Conservation (phyloP, 2,113 vertebrate species). For the Gavia stellata region DNA sequence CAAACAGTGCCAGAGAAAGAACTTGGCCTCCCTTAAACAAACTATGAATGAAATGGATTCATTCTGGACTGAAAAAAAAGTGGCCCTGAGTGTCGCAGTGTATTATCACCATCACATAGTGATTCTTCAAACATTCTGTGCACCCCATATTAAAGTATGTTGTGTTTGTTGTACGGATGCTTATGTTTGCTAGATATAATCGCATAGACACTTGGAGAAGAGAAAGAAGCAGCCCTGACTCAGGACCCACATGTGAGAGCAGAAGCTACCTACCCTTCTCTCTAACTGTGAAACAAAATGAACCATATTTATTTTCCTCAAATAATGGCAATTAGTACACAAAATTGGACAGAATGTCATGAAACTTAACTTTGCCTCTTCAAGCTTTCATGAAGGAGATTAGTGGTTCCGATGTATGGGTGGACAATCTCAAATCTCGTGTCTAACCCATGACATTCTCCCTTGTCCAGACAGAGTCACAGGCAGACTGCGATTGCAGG, state of each 20-base stretch:
- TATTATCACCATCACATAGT: not conserved
- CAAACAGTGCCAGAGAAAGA: not conserved
- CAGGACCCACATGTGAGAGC: not conserved
- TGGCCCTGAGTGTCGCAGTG: not conserved
- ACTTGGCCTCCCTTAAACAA: not conserved
- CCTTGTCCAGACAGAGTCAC: not conserved
- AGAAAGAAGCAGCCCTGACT: not conserved
- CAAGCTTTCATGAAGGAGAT: not conserved
- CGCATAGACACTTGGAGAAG: not conserved
- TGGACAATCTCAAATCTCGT: not conserved
- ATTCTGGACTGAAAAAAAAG: not conserved
- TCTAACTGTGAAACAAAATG: not conserved
- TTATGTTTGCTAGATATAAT: not conserved
- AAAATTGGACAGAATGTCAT: not conserved
- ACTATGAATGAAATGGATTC: not conserved
- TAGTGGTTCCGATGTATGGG: not conserved
- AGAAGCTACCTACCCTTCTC: not conserved
- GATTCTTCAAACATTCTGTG: not conserved
- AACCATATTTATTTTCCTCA: not conserved
- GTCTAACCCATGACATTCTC: not conserved
- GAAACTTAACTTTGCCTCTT: not conserved
- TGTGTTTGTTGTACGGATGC: not conserved
- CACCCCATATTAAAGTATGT: accelerated
- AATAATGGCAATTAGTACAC: not conserved
- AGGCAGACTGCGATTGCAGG: not conserved